These are phyloP conservation scores for Dascillus cervinus DNA, from an alignment of 2,888 invertebrate species.

Conservation along the genomic window DNA sequence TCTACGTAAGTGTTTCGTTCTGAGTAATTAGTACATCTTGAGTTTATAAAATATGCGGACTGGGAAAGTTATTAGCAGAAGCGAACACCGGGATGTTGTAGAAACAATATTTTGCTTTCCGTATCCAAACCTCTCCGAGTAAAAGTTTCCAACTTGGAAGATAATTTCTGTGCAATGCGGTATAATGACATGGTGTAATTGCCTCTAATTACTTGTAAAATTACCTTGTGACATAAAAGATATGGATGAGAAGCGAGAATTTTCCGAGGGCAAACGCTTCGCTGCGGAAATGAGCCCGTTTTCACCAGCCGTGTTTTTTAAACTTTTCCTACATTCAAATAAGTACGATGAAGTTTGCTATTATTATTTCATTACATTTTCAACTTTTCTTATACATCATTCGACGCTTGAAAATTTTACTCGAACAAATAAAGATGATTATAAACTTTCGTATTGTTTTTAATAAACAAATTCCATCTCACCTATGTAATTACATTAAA, in stretches of 20 bases:
- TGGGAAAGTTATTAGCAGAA: no score
- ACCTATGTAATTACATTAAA: no score
- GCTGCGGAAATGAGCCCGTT: constrained; percentile 35
- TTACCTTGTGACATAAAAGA: constrained; percentile 46
- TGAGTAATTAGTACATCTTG: no score
- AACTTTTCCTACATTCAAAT: constrained; percentile 14
- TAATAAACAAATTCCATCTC: no score
- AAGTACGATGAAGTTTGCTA: constrained; percentile 23
- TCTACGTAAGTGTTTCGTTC: no score
- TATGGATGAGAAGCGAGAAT: constrained; percentile 35
- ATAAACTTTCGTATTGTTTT: neutral
- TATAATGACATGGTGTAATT: constrained; percentile 45
- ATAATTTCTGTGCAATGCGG: constrained; percentile 39
- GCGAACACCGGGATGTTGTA: constrained; percentile 12
- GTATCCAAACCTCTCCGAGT: constrained; percentile 17
- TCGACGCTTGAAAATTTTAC: neutral
- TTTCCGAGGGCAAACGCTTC: constrained; percentile 31
- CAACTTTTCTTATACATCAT: no score
- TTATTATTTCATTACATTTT: constrained; percentile 41
- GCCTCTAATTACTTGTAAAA: constrained; percentile 47
- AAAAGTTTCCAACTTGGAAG: constrained; percentile 34
- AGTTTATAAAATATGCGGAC: no score
- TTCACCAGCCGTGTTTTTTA: constrained; percentile 21
- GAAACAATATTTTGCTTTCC: constrained; percentile 36
- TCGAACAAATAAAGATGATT: constrained; percentile 1